Base-by-base conservation (phyloP, 2,888 invertebrate genomes). In the Cacoxenus indagator region DNA sequence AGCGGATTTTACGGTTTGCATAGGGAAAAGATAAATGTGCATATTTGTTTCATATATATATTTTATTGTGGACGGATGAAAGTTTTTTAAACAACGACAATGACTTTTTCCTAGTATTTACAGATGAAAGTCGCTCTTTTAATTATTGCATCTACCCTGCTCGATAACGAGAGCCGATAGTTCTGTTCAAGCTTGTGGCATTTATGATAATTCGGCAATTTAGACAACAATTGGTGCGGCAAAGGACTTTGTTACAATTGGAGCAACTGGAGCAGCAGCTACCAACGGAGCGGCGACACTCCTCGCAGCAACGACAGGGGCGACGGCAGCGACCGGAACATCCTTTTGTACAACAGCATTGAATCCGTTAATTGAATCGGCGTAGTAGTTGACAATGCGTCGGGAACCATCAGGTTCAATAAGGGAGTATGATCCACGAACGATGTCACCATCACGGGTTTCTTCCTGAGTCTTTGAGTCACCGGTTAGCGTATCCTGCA, bases 301-400 rank as follows among this genome's bases (percentile, higher is more conserved):
- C 73, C 78, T 87, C 26, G 86, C 84, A 48, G 87, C 87, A 24
- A 84, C 75, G 67, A 87, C 70, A 55, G 89, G 89, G 45, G 88
- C 87, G 17, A 89, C 89, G 61, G 87, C 86, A 73, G 83, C 86
- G 37, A 88, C 84, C 65, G 89, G 88, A 65, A 88, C 85, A 77
- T 87, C 87, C 75, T 86, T 88, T 74, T 85, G 85, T 48, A 87
- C 87, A 29, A 87, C 84, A 46, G 87, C 87, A 67, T 87, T 87
- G 77, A 88, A 87, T 19, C 87, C 87, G 67, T 85, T 81, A 29
- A 86, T 72, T 31, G 85, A 74, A 74, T 87, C 87, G 17, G 87
- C 86, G 45, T 86, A 85, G 69, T 87, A 87, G 26, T 83, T 83
- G 2, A 87, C 88, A 24, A 82, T 84, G 45, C 87, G 84, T 71